These are phyloP conservation scores for Lasiurus borealis DNA, from an alignment of 2,113 vertebrate species.

Conservation along the genomic window DNA sequence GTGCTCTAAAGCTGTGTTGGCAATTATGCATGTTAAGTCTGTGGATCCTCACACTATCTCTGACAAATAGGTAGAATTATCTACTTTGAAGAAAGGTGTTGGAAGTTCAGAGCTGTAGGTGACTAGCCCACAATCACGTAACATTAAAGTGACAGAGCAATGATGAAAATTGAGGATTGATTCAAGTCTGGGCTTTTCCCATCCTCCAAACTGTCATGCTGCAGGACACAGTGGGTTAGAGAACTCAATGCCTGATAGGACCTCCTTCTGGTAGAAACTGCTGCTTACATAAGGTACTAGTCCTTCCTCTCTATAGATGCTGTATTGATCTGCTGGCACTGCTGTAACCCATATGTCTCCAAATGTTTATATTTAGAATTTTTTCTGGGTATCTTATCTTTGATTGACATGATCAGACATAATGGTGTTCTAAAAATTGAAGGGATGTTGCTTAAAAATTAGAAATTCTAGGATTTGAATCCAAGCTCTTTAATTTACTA, in stretches of 20 bases:
- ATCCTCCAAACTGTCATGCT: not conserved
- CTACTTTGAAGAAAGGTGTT: not conserved
- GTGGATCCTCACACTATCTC: not conserved
- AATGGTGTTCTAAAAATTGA: constrained; percentile 40
- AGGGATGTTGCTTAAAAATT: constrained; percentile 3
- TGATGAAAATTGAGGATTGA: not conserved
- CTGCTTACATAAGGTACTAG: not conserved
- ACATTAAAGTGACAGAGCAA: not conserved
- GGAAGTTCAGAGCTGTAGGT: not conserved
- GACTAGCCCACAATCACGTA: not conserved
- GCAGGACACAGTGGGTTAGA: not conserved
- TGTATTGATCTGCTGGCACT: not conserved
- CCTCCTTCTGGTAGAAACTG: not conserved
- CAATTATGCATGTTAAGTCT: not conserved
- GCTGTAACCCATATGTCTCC: not conserved
- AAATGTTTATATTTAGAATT: constrained; percentile 32
- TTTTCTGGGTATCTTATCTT: constrained; percentile 17
- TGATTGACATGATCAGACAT: constrained; percentile 35
- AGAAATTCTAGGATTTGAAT: constrained; percentile 18
- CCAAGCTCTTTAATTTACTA: constrained; percentile 18
- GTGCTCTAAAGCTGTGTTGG: not conserved
- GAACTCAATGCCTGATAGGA: not conserved
- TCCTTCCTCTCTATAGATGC: not conserved
- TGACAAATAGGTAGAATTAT: not conserved
- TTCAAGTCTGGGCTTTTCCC: not conserved